Evolutionary conservation across 2,797 vertebrate species (phyloP).

Genomic region (Siniperca obscura): DNA sequence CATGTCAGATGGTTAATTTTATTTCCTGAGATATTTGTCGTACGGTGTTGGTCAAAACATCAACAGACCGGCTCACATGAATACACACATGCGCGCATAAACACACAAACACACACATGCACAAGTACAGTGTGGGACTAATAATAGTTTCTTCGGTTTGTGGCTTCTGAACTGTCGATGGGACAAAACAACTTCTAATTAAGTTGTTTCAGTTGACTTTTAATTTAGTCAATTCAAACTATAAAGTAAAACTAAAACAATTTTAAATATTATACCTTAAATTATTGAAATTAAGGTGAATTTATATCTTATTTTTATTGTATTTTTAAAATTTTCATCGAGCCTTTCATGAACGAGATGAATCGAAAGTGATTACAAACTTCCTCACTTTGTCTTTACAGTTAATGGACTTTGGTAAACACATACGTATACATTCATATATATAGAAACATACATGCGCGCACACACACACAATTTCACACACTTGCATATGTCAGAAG

Average conservation of each 20-base stretch:
- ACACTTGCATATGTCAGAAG: constrained; percentile 48
- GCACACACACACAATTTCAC: constrained; percentile 21
- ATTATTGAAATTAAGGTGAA: neutral
- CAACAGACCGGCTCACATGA: neutral
- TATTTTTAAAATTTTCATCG: neutral
- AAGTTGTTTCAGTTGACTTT: constrained; percentile 5
- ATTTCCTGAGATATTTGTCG: constrained; percentile 35
- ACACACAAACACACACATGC: neutral
- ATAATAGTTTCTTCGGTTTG: constrained; percentile 24
- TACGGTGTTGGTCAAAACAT: constrained; percentile 12
- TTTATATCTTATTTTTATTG: neutral
- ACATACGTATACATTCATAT: neutral
- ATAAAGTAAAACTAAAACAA: neutral
- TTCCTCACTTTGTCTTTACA: constrained; percentile 15
- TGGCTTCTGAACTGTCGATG: neutral
- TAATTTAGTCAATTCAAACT: neutral
- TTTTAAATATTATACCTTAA: neutral
- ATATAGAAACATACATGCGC: neutral
- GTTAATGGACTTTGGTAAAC: neutral
- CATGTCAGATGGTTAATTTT: constrained; percentile 25
- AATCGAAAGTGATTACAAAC: constrained; percentile 9
- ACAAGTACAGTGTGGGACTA: neutral
- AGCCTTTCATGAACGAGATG: neutral
- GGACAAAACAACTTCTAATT: constrained; percentile 23
- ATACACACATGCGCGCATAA: neutral